These are phyloP conservation scores for Phataginus tetradactyla DNA, from an alignment of 2,797 vertebrate species.

Conservation along the genomic window DNA sequence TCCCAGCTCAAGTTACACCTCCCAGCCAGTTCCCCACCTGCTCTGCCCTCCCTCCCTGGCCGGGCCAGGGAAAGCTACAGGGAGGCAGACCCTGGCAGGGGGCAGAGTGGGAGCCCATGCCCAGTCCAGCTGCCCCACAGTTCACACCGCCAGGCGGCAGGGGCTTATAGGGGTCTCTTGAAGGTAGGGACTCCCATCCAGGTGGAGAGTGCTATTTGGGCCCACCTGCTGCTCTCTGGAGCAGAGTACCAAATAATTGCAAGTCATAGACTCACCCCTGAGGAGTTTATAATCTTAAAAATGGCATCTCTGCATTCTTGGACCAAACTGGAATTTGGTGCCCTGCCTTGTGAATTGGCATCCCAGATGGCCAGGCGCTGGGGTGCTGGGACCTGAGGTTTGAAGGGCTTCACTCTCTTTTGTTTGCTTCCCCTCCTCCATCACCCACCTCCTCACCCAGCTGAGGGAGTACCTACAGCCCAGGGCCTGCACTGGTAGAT, in stretches of 20 bases:
- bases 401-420: background rate
- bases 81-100: background rate
- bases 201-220: background rate
- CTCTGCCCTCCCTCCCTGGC: slow-evolving; percentile 13
- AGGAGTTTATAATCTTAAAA: background rate
- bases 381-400: background rate
- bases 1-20: slow-evolving; percentile 67
- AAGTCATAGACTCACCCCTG: background rate
- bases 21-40: slow-evolving; percentile 61
- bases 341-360: background rate
- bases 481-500: background rate
- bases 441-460: background rate
- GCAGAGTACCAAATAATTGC: background rate
- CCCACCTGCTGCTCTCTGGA: slow-evolving; percentile 1
- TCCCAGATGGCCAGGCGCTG: background rate
- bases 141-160: background rate
- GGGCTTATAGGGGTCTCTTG: background rate
- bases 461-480: background rate
- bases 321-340: background rate
- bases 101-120: background rate
- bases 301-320: background rate
- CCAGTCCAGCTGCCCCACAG: background rate
- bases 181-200: background rate
- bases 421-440: background rate
- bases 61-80: background rate